phyloP scores from a whole-genome alignment of 2,113 vertebrate genomes.

The Pan paniscus region DNA sequence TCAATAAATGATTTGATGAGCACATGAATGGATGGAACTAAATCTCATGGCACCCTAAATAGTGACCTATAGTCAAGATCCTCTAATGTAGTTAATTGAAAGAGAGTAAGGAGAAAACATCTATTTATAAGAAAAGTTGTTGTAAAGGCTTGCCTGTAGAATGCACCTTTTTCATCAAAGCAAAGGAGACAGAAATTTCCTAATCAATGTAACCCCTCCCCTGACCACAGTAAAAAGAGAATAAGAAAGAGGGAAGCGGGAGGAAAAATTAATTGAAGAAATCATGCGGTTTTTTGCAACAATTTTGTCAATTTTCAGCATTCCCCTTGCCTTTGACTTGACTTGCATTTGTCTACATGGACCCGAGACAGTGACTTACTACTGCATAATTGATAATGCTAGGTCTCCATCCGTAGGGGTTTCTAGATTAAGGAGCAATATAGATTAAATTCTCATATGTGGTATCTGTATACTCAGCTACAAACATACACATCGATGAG shows the following conservation, averaged over 20 bases:
- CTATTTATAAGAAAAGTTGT: neutral
- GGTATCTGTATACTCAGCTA: neutral
- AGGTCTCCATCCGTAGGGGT: neutral
- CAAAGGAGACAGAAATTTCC: neutral
- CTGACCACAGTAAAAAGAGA: neutral
- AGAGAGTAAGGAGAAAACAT: neutral
- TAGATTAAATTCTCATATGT: neutral
- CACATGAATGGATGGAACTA: neutral
- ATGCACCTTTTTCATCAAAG: neutral
- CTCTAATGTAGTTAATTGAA: neutral
- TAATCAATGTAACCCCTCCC: neutral
- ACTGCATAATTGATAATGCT: neutral
- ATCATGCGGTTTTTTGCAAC: neutral
- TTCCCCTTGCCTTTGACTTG: neutral
- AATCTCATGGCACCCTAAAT: neutral
- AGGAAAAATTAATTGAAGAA: neutral
- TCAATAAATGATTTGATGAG: neutral
- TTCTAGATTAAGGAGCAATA: neutral
- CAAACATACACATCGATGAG: neutral
- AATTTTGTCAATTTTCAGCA: neutral
- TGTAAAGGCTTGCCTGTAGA: neutral
- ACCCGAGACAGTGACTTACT: rapidly evolving
- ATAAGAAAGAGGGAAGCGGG: neutral
- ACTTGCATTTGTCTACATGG: neutral
- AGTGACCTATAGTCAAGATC: neutral